Conservation (phyloP, 2,113 vertebrate species). For the Percopsis transmontana region DNA sequence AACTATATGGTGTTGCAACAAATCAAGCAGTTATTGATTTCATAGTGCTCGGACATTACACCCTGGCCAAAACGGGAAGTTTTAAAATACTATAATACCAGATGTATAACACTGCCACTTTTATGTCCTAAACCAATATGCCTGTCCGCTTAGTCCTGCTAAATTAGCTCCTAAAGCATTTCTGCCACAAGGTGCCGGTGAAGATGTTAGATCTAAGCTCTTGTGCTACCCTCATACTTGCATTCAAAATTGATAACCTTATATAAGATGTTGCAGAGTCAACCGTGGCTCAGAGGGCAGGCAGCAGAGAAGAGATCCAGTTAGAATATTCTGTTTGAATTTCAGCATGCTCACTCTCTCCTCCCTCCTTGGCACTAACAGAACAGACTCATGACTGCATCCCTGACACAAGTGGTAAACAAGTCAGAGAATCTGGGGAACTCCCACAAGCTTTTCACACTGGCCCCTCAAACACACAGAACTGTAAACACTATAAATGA, state of each 20-base stretch:
- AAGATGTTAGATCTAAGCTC: conserved; percentile 14
- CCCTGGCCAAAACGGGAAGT: no score
- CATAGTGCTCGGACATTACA: no score
- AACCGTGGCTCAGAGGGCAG: conserved; percentile 11
- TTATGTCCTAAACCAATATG: not conserved
- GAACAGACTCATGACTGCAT: conserved; percentile 30
- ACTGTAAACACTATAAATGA: conserved; percentile 25
- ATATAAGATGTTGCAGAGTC: conserved; percentile 35
- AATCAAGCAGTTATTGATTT: no score
- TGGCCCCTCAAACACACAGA: conserved; percentile 17
- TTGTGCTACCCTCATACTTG: conserved; percentile 13
- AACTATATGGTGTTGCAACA: no score
- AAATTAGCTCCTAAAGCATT: not conserved
- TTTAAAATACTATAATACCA: no score
- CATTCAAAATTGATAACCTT: conserved; percentile 48
- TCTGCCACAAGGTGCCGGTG: not conserved
- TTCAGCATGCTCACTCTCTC: conserved; percentile 3
- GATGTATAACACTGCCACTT: no score
- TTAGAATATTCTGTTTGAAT: conserved; percentile 59
- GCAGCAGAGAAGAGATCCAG: conserved; percentile 18
- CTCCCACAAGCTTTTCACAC: conserved; percentile 13
- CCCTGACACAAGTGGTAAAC: conserved; percentile 45
- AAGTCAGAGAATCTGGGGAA: conserved; percentile 27
- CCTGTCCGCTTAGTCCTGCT: not conserved
- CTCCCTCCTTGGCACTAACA: conserved; percentile 18